Evolutionary conservation across 2,888 invertebrate genomes (phyloP), one percentile per base, ranked within the genome.

Genomic region (Globia sparganii): DNA sequence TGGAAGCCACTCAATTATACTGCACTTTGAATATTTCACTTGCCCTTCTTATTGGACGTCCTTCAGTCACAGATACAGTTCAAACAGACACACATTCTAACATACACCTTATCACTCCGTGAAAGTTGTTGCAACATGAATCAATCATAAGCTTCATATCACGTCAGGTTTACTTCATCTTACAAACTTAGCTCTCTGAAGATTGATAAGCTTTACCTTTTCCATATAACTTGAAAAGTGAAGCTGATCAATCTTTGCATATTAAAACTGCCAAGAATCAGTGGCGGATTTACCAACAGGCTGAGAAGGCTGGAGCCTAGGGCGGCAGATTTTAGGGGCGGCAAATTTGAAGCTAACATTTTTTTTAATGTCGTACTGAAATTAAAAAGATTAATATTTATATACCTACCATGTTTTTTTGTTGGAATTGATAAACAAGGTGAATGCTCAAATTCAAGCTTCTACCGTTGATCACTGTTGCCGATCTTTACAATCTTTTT

Each of bases 171-270:
- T 71, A 49, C 49, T 78, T 28, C 34, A 37, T 56, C 81, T 34
- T 6, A 34, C 75, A 37, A 81, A 81, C 75, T 73, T 43, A 73
- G 40, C 58, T 53, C 46, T 64, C 65, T 66, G 53, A 53, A 80
- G 81, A 78, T 78, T 61, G 81, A 81, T 74, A 78, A 37, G 65
- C 59, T 53, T 72, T 43, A 73, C 49, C 59, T 80, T 78, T 74
- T 65, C 21, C 49, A 74, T 59, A 15, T 53, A 80, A 64, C 46
- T 78, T 58, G 56, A n/a, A 64, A 73, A 66, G 31, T 75, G 46
- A 61, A 59, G 46, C 66, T 53, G 61, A 78, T 81, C 75, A 53
- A 80, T 65, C 64, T 65, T 56, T 28, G 28, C 65, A 75, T 66
- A 65, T 49, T 46, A 69, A 46, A 6, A 37, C 43, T 53, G 49